Percentiles rank a stretch among this genome's conserved stretches.
Evolutionary conservation across 2,797 vertebrate genomes (phyloP).

Genomic region (Peromyscus melanophrys): DNA sequence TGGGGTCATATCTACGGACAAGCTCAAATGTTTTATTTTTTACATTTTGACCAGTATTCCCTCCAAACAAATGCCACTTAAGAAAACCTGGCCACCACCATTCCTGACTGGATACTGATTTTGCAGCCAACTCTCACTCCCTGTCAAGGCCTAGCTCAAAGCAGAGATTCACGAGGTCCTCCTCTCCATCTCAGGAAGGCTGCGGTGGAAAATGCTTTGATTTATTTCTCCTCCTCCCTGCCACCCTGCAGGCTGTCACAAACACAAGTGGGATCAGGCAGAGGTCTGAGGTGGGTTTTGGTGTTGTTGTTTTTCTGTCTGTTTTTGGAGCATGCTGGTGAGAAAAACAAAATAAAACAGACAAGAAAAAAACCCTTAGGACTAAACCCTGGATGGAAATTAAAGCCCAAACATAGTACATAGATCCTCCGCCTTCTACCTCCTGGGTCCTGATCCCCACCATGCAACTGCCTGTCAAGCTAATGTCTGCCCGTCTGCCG

Average conservation of each 20-base stretch:
- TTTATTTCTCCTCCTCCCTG: background rate
- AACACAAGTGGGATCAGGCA: background rate
- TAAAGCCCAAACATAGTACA: background rate
- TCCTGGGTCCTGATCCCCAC: too few species aligned
- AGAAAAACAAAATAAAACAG: background rate
- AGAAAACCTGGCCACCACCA: background rate
- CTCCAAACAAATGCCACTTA: background rate
- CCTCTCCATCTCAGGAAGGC: background rate
- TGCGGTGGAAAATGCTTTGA: background rate
- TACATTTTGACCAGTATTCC: background rate
- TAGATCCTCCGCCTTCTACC: background rate
- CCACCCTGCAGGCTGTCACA: background rate
- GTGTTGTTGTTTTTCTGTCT: background rate
- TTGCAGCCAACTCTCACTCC: background rate
- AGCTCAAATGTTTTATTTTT: background rate
- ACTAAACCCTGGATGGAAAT: slow-evolving; percentile 5
- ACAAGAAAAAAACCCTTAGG: too few species aligned
- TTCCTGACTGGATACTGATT: slow-evolving; percentile 18
- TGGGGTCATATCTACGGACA: background rate
- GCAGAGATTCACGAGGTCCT: background rate
- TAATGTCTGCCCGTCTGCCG: background rate
- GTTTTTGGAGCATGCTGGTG: slow-evolving; percentile 23
- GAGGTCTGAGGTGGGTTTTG: background rate
- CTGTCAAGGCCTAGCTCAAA: background rate
- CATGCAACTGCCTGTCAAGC: background rate